Evolutionary conservation across 2,888 invertebrate genomes (phyloP), one percentile per base, ranked within the genome.

Genomic region (Drosophila stalkeri): DNA sequence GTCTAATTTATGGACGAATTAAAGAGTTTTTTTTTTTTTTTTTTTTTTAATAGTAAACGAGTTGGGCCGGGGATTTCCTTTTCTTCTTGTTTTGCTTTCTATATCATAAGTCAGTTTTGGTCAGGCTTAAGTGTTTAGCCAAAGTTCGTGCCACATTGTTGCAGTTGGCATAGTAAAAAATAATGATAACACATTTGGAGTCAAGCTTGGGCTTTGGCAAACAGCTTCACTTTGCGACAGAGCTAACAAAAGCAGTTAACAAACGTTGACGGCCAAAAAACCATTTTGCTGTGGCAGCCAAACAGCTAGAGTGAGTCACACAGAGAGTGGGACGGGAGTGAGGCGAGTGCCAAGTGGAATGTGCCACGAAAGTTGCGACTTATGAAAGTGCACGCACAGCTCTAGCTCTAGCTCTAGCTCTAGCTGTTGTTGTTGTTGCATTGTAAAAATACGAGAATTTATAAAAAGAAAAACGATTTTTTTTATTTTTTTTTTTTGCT

Each of bases 381-480:
- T 86, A 86, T 88, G 88, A 88, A 88, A 86, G 86, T 88, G 88
- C 86, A 88, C 86, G 87, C 87, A 77, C 64, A 76, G 70, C 51
- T 67, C 57, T 18, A 8, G 39, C 27, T 56, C 27, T 27, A 76
- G 39, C 27, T 56, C 27, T 27, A 76, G 39, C 27, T 56, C 27
- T 27, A 6, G 47, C 23, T 60, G 46, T 6, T 63, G 69, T 18
- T 64, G 71, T 52, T 61, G 64, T 23, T 75, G 67, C 64, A 57
- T 41, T 57, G 69, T 41, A 52, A 44, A 70, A 69, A 51, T 69
- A 49, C 44, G 43, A 63, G 56, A 56, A 66, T 75, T 79, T 75
- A 74, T 37, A 54, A 83, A 79, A 77, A 83, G 64, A 71, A 80
- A 83, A 83, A 74, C 69, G 54, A 67, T 63, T 72, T 75, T 70